Evolutionary conservation across 92 coral and sea anemone genomes (phyloP), one percentile per base, ranked within the genome.

Genomic region (Porites rus): DNA sequence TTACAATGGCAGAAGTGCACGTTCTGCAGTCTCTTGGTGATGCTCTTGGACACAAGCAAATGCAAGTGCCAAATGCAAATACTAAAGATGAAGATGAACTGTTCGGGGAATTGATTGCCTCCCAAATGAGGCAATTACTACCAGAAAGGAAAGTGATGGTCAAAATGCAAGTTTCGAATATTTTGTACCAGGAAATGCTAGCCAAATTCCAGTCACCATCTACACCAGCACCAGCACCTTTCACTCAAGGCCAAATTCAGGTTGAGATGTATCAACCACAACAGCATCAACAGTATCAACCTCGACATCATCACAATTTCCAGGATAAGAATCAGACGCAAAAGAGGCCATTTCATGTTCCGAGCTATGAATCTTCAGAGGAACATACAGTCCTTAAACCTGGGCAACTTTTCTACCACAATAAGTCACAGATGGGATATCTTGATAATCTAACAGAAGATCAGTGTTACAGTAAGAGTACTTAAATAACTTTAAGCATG

Each of bases 141-240:
- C 93, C 71, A 9, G 66, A 81, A 31, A 13, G 87, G 51, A 91
- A 82, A 60, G 65, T 82, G 17, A 20, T 87, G 54, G 76, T 78
- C 38, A 91, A 91, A 71, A 91, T 91, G 91, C 91, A 91, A 73
- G 78, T 86, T 58, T 85, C 90, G 67, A 90, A 90, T 77, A 80
- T 81, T 71, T n/a, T 90, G 51, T 90, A 90, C 72, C 79, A 90
- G 21, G 93, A 90, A 62, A 75, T 90, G 70, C 21, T 90, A 38
- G 65, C 83, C 43, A 43, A 86, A 64, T 80, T 85, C 56, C 59
- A 24, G 11, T 10, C 73, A 71, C 51, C 72, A 74, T 6, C 74
- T 24, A 16, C 88, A 18, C 43, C 88, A 72, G 73, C 69, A 11
- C 38, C 78, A 84, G 80, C 80, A 76, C 2, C 65, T 52, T 52